Evolutionary conservation across 2,888 invertebrate genomes (phyloP).

Genomic region (Megalurothrips usitatus): DNA sequence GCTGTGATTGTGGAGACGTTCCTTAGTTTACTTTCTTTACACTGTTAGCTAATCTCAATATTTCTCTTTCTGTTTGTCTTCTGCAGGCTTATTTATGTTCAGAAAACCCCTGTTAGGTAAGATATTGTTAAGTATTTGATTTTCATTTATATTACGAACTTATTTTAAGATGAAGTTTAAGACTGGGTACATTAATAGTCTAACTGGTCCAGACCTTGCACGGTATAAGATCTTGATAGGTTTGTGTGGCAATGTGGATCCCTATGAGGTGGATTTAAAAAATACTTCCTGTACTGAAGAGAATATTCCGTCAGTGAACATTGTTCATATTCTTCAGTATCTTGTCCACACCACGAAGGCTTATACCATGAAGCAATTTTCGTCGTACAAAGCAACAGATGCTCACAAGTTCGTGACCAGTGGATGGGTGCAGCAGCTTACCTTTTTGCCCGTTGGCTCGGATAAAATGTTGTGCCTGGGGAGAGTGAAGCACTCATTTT

Average conservation of each 20-base stretch:
- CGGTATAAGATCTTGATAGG: not conserved
- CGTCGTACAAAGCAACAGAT: not conserved
- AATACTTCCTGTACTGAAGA: not conserved
- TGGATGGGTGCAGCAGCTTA: not conserved
- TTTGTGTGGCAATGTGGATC: not conserved
- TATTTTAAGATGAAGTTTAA: not conserved
- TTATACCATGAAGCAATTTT: not conserved
- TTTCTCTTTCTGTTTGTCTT: too few species aligned
- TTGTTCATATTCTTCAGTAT: not conserved
- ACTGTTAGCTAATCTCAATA: too few species aligned
- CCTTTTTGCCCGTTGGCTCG: not conserved
- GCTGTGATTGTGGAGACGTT: too few species aligned
- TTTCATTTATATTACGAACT: too few species aligned
- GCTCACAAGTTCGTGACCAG: not conserved
- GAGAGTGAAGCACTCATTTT: not conserved
- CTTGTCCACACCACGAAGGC: not conserved
- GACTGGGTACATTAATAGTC: not conserved
- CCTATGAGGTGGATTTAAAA: not conserved
- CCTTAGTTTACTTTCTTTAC: too few species aligned
- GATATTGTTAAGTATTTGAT: too few species aligned
- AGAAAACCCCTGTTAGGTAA: too few species aligned
- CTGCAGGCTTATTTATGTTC: too few species aligned
- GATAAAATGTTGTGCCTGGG: not conserved
- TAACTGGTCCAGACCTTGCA: not conserved
- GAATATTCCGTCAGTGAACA: not conserved